Percentiles rank a stretch among this genome's conserved stretches.
phyloP scores from a whole-genome alignment of 2,797 vertebrate genomes.

The Delichon dasypus region DNA sequence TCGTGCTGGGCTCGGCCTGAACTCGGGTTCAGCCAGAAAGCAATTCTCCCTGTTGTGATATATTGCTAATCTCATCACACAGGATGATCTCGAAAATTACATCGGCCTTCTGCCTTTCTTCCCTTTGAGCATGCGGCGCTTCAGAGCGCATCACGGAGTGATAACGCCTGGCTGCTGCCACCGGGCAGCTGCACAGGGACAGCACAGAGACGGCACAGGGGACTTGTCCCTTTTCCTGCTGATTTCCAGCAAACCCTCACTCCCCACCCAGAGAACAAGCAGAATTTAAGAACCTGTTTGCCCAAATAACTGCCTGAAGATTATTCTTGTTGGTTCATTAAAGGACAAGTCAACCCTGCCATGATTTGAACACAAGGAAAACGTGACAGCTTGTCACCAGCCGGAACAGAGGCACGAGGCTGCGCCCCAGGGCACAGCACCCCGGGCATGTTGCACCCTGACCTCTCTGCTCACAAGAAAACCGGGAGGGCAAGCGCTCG shows the following conservation, averaged over 20 bases:
- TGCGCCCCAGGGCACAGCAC: neutral
- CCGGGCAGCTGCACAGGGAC: neutral
- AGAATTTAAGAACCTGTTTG: neutral
- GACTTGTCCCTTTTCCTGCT: neutral
- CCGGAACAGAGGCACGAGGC: neutral
- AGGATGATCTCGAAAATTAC: neutral
- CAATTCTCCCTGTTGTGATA: neutral
- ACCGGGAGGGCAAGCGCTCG: neutral
- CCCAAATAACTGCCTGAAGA: neutral
- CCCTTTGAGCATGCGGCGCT: neutral
- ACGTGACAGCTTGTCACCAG: neutral
- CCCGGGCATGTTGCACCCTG: neutral
- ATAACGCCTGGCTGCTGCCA: accelerated
- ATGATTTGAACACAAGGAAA: neutral
- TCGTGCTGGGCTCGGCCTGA: accelerated
- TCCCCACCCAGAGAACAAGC: neutral
- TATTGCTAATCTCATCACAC: slow-evolving; percentile 31
- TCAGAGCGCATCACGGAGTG: accelerated
- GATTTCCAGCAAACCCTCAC: neutral
- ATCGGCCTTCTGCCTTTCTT: slow-evolving; percentile 1
- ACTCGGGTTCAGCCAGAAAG: neutral
- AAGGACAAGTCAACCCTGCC: neutral
- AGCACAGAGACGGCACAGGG: neutral
- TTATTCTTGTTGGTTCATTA: neutral
- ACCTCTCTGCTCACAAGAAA: neutral